These are phyloP conservation scores for Hepsetus odoe DNA, from an alignment of 2,113 vertebrate genomes.

Conservation along the genomic window DNA sequence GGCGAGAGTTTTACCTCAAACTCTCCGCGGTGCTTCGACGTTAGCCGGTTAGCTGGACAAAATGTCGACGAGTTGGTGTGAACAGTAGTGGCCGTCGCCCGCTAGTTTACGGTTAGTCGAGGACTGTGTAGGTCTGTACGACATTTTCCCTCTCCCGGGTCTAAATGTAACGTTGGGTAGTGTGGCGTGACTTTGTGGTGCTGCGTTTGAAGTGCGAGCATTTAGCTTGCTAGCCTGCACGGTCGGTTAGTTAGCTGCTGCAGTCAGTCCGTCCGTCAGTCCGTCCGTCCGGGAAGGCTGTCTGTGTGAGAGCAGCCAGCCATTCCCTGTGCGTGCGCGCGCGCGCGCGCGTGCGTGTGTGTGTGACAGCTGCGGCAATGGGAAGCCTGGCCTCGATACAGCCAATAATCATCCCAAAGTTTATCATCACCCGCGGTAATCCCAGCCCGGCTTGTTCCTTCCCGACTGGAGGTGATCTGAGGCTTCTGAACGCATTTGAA, in stretches of 20 bases:
- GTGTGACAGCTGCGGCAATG: conserved; percentile 6
- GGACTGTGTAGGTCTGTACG: not conserved
- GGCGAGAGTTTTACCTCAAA: too few relatives aligned
- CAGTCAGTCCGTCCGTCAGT: too few relatives aligned
- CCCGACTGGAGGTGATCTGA: conserved; percentile 25
- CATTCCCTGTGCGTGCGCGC: not conserved
- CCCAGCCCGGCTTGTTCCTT: conserved; percentile 1
- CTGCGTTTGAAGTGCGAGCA: too few relatives aligned
- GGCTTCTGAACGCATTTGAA: conserved; percentile 30
- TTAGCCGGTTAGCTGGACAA: not conserved
- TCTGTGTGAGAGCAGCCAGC: not conserved
- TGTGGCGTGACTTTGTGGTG: too few relatives aligned
- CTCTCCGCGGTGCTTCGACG: not conserved
- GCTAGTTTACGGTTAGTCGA: not conserved
- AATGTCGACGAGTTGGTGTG: not conserved
- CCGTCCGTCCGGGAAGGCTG: not conserved
- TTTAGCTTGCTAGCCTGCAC: not conserved
- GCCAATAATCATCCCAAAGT: conserved; percentile 23
- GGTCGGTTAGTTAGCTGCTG: not conserved
- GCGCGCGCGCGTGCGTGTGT: not conserved
- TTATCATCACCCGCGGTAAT: conserved; percentile 13
- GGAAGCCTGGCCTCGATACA: not conserved
- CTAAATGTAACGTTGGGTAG: not conserved
- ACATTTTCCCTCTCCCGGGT: not conserved
- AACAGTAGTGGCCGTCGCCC: not conserved